These are phyloP conservation scores for Hedychridium roseum DNA, from an alignment of 2,888 invertebrate species.

Conservation along the genomic window DNA sequence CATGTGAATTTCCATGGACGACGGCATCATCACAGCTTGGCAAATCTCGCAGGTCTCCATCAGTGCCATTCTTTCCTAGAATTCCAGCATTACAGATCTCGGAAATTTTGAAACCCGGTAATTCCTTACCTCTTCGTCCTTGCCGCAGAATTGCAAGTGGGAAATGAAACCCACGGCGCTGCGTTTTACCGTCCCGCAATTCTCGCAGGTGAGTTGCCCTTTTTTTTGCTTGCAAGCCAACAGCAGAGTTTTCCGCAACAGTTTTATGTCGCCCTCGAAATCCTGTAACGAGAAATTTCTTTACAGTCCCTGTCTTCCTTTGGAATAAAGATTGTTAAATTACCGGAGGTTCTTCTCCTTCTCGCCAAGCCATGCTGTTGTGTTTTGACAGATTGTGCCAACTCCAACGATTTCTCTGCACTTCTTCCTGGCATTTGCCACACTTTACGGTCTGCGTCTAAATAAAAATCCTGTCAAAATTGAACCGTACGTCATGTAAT, in stretches of 20 bases:
- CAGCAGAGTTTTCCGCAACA: constrained; percentile 64
- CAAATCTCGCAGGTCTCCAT: constrained; percentile 68
- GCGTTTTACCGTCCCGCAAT: constrained; percentile 63
- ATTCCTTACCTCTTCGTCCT: constrained; percentile 65
- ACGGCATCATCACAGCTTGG: constrained; percentile 66
- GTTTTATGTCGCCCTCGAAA: constrained; percentile 63
- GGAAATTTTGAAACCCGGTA: no score
- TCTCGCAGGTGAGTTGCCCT: constrained; percentile 66
- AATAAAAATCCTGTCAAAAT: no score
- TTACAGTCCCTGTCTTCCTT: not conserved
- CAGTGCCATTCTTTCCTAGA: constrained; percentile 55
- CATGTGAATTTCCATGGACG: constrained; percentile 70
- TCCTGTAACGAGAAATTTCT: constrained; percentile 63
- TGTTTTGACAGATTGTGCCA: constrained; percentile 67
- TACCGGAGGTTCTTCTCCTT: constrained; percentile 67
- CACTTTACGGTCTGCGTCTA: constrained; percentile 56
- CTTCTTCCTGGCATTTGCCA: constrained; percentile 64
- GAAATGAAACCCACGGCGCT: constrained; percentile 70
- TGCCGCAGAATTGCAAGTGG: constrained; percentile 71
- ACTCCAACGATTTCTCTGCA: constrained; percentile 63
- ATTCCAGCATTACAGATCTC: constrained; percentile 5
- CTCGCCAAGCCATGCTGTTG: constrained; percentile 69
- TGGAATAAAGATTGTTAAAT: constrained; percentile 36
- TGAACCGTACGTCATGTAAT: no score
- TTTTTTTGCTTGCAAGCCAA: constrained; percentile 61